Percentiles rank a stretch among this genome's conserved stretches.
These are phyloP conservation scores for Chaetodon trifasciatus DNA, from an alignment of 2,797 vertebrate species.

Conservation along the genomic window DNA sequence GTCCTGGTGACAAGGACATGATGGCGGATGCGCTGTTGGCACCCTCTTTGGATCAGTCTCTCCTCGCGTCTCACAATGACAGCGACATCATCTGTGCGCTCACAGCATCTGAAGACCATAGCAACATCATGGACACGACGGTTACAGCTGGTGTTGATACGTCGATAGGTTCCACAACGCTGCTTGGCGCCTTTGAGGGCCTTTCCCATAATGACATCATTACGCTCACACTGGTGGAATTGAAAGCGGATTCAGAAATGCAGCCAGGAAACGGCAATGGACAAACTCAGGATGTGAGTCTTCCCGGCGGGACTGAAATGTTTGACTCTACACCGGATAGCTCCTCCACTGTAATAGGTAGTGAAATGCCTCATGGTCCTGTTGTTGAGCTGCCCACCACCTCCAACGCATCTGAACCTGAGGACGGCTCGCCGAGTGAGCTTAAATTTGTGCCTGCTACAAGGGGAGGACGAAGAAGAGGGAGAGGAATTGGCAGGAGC, in stretches of 20 bases:
- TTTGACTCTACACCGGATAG: slow-evolving; percentile 37
- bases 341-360: slow-evolving; percentile 20
- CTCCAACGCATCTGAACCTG: slow-evolving; percentile 4
- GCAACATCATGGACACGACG: background rate
- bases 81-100: slow-evolving; percentile 60
- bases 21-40: background rate
- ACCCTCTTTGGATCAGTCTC: slow-evolving; percentile 35
- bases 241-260: slow-evolving; percentile 62
- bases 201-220: slow-evolving; percentile 82
- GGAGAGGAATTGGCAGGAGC: background rate
- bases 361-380: background rate
- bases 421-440: slow-evolving; percentile 6
- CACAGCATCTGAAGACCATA: slow-evolving; percentile 19
- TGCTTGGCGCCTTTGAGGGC: slow-evolving; percentile 82
- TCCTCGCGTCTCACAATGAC: slow-evolving; percentile 47
- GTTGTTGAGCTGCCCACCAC: background rate
- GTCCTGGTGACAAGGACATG: background rate
- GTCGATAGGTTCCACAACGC: slow-evolving; percentile 74
- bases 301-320: background rate
- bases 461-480: background rate
- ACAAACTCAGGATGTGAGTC: background rate
- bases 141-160: slow-evolving; percentile 28
- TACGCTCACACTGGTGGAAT: slow-evolving; percentile 86
- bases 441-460: slow-evolving; percentile 34
- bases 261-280: slow-evolving; percentile 25